phyloP scores from a whole-genome alignment of 2,797 vertebrate species.

The Schizopygopsis pylzovi region DNA sequence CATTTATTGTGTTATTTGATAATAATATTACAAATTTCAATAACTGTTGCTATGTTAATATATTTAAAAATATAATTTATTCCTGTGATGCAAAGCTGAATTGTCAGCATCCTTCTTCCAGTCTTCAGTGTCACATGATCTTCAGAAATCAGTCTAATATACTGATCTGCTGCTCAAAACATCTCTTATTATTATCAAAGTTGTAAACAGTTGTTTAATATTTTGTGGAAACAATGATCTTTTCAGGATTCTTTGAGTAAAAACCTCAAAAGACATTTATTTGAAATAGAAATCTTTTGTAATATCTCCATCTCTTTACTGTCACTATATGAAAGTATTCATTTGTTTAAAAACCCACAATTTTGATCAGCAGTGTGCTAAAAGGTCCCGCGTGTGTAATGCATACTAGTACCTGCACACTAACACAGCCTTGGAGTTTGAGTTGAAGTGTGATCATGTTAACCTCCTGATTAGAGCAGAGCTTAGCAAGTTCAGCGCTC shows the following conservation, averaged over 20 bases:
- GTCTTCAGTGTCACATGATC: not conserved
- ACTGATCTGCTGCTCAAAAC: not conserved
- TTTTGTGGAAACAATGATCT: not conserved
- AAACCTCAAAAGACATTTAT: not conserved
- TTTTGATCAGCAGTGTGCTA: not conserved
- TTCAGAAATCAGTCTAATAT: not conserved
- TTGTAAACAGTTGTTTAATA: not conserved
- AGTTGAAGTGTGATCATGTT: slow-evolving; percentile 96
- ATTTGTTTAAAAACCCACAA: not conserved
- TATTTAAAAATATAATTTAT: not conserved
- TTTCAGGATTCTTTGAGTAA: not conserved
- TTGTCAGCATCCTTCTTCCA: not conserved
- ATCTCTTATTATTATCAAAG: not conserved
- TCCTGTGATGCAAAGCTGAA: not conserved
- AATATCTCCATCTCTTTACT: not conserved
- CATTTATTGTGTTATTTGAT: too few relatives aligned
- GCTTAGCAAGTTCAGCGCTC: slow-evolving; percentile 88
- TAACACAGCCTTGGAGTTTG: slow-evolving; percentile 96
- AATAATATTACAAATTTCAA: not conserved
- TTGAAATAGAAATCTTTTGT: not conserved
- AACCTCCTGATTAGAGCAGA: slow-evolving; percentile 88
- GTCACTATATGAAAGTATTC: not conserved
- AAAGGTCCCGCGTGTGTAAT: not conserved
- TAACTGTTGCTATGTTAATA: not conserved
- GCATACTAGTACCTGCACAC: slow-evolving; percentile 86